phyloP scores from a whole-genome alignment of 2,797 vertebrate genomes.

The Eupleurogrammus muticus region DNA sequence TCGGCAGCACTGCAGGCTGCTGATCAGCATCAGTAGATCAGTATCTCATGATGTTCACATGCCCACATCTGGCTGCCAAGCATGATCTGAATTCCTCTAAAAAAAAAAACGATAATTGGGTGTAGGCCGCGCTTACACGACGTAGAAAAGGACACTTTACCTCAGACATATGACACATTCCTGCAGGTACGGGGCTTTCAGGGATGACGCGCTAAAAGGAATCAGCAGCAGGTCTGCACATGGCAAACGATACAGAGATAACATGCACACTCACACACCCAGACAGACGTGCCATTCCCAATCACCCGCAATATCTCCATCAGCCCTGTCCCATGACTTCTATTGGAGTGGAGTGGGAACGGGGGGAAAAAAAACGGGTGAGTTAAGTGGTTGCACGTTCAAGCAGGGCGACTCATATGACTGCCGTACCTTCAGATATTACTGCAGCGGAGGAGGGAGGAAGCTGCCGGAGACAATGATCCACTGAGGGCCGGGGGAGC shows the following conservation, averaged over 20 bases:
- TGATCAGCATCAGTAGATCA: constrained; percentile 3
- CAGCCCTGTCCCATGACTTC: constrained; percentile 75
- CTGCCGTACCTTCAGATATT: constrained; percentile 73
- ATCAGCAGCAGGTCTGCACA: constrained; percentile 18
- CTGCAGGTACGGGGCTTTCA: neutral
- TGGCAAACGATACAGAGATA: constrained; percentile 19
- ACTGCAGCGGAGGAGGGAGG: constrained; percentile 50
- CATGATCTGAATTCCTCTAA: constrained; percentile 37
- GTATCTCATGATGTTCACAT: constrained; percentile 29
- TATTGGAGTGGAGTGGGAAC: constrained; percentile 55
- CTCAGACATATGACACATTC: neutral
- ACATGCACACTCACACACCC: constrained; percentile 18
- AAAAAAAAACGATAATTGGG: constrained; percentile 33
- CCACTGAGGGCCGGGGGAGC: constrained; percentile 25
- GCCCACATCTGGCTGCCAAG: constrained; percentile 10
- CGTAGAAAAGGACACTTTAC: neutral
- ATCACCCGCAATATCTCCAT: constrained; percentile 57
- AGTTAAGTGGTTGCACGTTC: constrained; percentile 80
- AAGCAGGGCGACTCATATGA: constrained; percentile 75
- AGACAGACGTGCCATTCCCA: constrained; percentile 50
- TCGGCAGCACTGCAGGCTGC: constrained; percentile 8
- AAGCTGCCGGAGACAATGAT: constrained; percentile 33
- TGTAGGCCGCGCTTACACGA: neutral
- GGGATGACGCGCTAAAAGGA: constrained; percentile 16
- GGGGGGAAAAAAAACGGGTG: constrained; percentile 15